These are phyloP conservation scores for Oreotrochilus melanogaster DNA, from an alignment of 2,113 vertebrate genomes.

Conservation along the genomic window DNA sequence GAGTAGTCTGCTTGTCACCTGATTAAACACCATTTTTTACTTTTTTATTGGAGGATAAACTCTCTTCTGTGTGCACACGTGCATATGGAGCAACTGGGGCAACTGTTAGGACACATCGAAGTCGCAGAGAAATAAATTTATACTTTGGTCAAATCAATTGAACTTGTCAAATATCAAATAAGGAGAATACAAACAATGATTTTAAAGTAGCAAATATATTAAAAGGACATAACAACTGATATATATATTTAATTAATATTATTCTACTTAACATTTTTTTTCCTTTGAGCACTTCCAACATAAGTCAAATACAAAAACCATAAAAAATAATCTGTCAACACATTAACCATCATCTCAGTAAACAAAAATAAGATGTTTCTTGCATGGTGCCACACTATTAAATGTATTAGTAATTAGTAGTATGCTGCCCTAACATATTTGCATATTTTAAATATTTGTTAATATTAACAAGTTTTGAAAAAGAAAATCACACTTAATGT, in stretches of 20 bases:
- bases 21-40: not conserved
- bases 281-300: not conserved
- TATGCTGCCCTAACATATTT: not conserved
- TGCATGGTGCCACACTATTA: not conserved
- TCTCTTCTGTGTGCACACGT: not conserved
- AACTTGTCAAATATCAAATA: not conserved
- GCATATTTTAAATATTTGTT: not conserved
- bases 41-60: not conserved
- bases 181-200: not conserved
- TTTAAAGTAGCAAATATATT: not conserved
- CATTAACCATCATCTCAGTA: not conserved
- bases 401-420: not conserved
- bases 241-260: not conserved
- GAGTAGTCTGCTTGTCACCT: not conserved
- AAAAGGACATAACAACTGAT: not conserved
- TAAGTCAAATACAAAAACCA: not conserved
- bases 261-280: not conserved
- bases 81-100: not conserved
- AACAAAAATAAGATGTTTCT: not conserved
- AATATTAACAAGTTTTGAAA: not conserved
- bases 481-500: not conserved
- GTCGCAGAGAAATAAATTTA: not conserved
- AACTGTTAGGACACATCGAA: not conserved
- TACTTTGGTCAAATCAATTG: not conserved
- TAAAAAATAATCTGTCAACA: not conserved